Conservation (phyloP, 2,888 invertebrate genomes). For the Oithona nana region DNA sequence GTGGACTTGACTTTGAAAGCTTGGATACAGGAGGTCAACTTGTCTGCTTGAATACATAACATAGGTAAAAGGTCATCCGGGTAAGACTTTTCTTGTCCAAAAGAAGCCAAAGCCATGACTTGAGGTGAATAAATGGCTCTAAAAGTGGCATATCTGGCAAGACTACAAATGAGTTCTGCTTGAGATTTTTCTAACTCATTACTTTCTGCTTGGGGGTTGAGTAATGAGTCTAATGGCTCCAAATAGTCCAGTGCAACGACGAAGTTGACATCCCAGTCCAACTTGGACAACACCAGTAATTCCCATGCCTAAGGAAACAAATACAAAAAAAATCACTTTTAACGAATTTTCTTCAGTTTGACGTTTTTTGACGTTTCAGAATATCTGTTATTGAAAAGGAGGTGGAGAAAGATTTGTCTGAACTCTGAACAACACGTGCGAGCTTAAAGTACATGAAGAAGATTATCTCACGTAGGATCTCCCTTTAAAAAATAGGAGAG, state of each 20-base stretch:
- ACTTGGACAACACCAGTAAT: constrained; percentile 7
- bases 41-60: not conserved
- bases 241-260: constrained; percentile 2
- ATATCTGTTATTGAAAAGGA: not conserved
- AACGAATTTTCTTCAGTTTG: too few species aligned
- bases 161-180: not conserved
- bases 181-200: not conserved
- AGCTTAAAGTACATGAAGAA: not conserved
- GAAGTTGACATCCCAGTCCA: not conserved
- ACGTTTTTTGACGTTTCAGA: not conserved
- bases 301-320: constrained; percentile 5
- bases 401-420: too few species aligned
- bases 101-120: not conserved
- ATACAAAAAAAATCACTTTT: not conserved
- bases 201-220: too few species aligned
- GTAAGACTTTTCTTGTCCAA: not conserved
- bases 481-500: too few species aligned
- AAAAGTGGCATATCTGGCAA: not conserved
- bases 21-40: not conserved
- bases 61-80: not conserved
- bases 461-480: not conserved
- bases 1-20: not conserved
- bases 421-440: too few species aligned
- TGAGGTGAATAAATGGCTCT: not conserved
- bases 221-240: not conserved